These are phyloP conservation scores for Trachops cirrhosus DNA, from an alignment of 2,797 vertebrate genomes.

Conservation along the genomic window DNA sequence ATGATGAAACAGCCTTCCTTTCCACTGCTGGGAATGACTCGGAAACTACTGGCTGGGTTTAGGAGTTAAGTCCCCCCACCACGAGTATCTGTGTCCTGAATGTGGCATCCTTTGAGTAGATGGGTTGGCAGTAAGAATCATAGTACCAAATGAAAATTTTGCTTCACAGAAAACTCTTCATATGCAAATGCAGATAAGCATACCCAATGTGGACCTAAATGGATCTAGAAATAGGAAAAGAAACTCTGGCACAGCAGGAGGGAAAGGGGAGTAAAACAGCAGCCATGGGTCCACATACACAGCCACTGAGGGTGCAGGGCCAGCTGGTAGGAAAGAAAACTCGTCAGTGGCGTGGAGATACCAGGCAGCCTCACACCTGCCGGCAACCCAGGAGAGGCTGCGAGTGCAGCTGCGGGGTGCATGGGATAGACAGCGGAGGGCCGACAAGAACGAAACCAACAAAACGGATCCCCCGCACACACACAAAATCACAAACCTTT, in stretches of 20 bases:
- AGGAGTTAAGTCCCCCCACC: too few species aligned
- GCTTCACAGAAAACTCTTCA: neutral
- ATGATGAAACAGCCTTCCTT: neutral
- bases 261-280: neutral
- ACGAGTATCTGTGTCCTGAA: neutral
- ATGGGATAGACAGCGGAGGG: neutral
- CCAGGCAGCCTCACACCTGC: neutral
- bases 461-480: neutral
- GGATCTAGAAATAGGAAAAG: neutral
- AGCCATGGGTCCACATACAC: accelerated
- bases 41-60: neutral
- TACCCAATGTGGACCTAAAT: neutral
- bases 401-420: accelerated
- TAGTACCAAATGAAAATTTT: neutral
- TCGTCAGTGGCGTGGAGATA: neutral
- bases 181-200: neutral
- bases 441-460: neutral
- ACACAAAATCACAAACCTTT: neutral
- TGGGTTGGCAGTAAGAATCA: neutral
- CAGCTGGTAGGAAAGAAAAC: neutral
- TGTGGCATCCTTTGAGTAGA: neutral
- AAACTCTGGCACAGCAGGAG: neutral
- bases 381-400: neutral
- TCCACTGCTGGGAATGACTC: neutral
- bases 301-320: neutral